Evolutionary conservation across 2,888 invertebrate species (phyloP), one percentile per base, ranked within the genome.

Genomic region (Polyommatus iphigenia): DNA sequence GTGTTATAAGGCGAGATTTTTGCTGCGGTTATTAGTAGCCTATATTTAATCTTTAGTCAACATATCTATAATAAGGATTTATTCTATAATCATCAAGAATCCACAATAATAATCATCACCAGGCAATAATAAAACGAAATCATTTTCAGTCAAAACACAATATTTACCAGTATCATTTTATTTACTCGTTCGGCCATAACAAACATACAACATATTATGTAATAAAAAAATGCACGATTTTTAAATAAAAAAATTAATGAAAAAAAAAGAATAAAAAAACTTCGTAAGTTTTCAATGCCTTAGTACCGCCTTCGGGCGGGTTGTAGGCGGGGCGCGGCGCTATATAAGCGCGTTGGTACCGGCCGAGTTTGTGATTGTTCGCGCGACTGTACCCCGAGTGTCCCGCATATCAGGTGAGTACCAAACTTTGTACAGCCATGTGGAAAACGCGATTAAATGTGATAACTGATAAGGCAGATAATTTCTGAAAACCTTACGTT

Each of bases 281-380:
- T 71, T 79, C 81, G 84, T 79, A 84, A 85, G 86, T 87, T 85
- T 54, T n/a, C 18, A 76, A 84, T 83, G 86, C 85, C 84, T 84
- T 79, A 86, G 87, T 82, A 85, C 89, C 92, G 90, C 91, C 91
- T 87, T 82, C 81, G 83, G 88, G 90, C 90, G 89, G 90, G 84
- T 86, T 86, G 87, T 91, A 88, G 93, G 93, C 93, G 93, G 92
- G 84, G 90, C 91, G 87, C 85, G 81, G 82, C 77, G 82, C 89
- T 93, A 93, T 93, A 93, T 92, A 93, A 93, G 90, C 87, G 84
- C 83, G 84, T 90, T 89, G 29, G 87, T 84, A 88, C 85, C 87
- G 87, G 84, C 87, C 88, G 90, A 89, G 85, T 89, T 91, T 90
- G 89, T 89, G 90, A 92, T 90, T 92, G 88, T 89, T 89, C 88